Evolutionary conservation across 2,888 invertebrate species (phyloP).

Genomic region (Coenonympha glycerion): DNA sequence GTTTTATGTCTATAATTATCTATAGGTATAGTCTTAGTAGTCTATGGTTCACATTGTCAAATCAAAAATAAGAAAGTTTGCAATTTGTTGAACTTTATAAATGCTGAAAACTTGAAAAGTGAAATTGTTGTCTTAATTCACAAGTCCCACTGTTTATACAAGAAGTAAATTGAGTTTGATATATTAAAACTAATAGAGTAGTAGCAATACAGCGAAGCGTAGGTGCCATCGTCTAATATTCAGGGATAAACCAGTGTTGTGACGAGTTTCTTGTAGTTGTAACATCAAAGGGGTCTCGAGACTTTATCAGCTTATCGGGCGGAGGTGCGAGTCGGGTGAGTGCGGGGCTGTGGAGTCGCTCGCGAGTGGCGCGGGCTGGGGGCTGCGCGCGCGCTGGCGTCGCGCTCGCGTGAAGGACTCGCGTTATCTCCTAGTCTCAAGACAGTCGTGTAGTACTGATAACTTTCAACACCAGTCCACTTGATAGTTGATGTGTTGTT

Average conservation of each 20-base stretch:
- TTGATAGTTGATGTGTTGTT: background rate
- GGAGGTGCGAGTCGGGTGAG: background rate
- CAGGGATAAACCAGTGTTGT: background rate
- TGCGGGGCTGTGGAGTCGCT: background rate
- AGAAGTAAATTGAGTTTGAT: too few species aligned
- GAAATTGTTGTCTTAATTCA: too few species aligned
- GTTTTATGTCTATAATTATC: too few species aligned
- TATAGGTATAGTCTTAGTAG: too few species aligned
- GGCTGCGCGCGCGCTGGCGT: background rate
- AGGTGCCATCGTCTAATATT: background rate
- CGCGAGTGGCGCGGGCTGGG: background rate
- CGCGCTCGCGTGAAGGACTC: background rate
- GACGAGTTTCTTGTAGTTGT: background rate
- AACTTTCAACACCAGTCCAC: background rate
- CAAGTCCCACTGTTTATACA: too few species aligned
- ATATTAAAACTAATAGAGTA: too few species aligned
- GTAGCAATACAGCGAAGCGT: background rate
- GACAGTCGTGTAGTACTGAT: background rate
- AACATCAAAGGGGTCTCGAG: background rate
- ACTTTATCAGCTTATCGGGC: conserved; percentile 1
- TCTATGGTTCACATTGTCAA: too few species aligned
- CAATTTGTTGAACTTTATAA: too few species aligned
- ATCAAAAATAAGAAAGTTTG: too few species aligned
- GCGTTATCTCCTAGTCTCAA: background rate
- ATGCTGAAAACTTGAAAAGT: too few species aligned